Base-by-base conservation (phyloP, 2,888 invertebrate species). In the Eubasilissa splendida region DNA sequence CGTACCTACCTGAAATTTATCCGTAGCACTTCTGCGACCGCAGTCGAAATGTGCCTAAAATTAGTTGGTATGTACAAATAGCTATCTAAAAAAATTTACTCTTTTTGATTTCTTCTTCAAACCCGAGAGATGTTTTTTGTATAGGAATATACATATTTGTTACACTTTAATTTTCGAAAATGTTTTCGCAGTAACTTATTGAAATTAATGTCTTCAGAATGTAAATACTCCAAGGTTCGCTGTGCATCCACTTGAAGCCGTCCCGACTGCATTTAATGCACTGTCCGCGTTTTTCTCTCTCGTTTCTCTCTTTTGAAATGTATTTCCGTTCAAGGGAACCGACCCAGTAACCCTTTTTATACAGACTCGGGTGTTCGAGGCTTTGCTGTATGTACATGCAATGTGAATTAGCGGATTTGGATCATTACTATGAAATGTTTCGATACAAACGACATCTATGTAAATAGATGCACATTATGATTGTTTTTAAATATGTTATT, bases 331-430 rank as follows among this genome's bases (percentile, higher is more conserved):
- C 65, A 56, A 79, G 79, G 65, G 60, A 74, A 73, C 60, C 73
- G 79, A 79, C 79, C 79, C 79, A 79, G 68, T 79, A 79, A 79
- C 73, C 71, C 73, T 79, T 79, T 63, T 73, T 33, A 14, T 50
- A 65, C 50, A 50, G 60, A 52, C 59, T 5, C 70, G 50, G 58
- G 58, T n/a, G 58, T n/a, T n/a, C 11, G 58, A n/a, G 12, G 58
- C 58, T n/a, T 58, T 42, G 71, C 22, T 73, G 10, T 53, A 31
- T 14, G 50, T 53, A 31, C 3, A 7, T 11, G 52, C 70, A n/a
- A 14, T 53, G 14, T n/a, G 14, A 54, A 11, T 54, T 10, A 33
- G 11, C 33, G 31, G 52, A 54, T 22, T 54, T 53, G 52, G 52
- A 70, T 53, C 50, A 54, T 31, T 22, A n/a, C 12, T 14, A 52